phyloP scores from a whole-genome alignment of 2,113 vertebrate genomes.

The Eptesicus fuscus region DNA sequence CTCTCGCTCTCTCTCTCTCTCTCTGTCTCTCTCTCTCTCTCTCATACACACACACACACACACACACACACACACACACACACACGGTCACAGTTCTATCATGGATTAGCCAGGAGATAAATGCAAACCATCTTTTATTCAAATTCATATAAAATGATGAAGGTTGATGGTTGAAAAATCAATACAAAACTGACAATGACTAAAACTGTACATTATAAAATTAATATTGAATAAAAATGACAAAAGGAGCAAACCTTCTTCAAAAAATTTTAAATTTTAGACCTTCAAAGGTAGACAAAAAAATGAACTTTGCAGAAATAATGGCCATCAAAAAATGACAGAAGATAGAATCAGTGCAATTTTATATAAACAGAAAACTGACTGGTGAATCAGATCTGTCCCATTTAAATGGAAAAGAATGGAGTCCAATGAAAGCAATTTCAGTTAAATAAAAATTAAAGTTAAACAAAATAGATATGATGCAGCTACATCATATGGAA shows the following conservation, averaged over 20 bases:
- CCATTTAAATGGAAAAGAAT: neutral
- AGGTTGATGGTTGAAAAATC: neutral
- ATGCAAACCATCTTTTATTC: neutral
- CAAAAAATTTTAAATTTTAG: neutral
- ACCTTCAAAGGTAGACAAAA: neutral
- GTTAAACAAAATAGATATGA: neutral
- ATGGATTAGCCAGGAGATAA: neutral
- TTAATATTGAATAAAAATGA: neutral
- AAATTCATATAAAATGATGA: neutral
- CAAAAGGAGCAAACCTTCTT: neutral
- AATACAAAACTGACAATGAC: neutral
- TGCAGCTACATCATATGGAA: neutral
- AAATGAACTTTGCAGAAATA: neutral
- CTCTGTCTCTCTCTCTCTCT: too few species aligned
- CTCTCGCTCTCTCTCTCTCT: neutral
- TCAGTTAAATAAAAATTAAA: constrained; percentile 24
- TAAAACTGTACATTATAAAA: neutral
- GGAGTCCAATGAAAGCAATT: neutral
- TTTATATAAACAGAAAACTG: constrained; percentile 8
- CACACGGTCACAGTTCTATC: neutral
- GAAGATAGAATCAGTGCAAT: neutral
- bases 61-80: neutral
- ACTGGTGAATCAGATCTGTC: neutral
- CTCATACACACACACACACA: too few species aligned
- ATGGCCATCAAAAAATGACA: neutral